Percentiles rank a stretch among this genome's conserved stretches.
Conservation (phyloP, 2,797 vertebrate genomes). For the Poecilia gillii region DNA sequence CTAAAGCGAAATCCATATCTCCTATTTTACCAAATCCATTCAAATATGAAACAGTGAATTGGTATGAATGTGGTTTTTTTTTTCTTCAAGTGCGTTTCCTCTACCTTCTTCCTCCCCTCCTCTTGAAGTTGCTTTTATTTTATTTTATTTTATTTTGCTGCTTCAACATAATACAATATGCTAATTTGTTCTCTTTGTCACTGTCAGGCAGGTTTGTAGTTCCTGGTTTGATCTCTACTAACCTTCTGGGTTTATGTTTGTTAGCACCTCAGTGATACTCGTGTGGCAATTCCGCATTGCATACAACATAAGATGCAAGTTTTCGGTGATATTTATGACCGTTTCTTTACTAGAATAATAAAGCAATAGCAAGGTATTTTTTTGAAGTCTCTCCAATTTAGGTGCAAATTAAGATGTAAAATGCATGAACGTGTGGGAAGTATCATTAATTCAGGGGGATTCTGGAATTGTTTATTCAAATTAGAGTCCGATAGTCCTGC, state of each 20-base stretch:
- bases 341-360: background rate
- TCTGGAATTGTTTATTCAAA: conserved; percentile 16
- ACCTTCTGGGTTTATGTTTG: background rate
- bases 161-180: background rate
- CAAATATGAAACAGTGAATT: background rate
- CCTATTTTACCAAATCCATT: background rate
- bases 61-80: background rate
- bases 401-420: background rate
- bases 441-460: conserved; percentile 20
- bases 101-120: background rate
- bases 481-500: conserved; percentile 7
- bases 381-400: background rate
- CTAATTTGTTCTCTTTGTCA: background rate
- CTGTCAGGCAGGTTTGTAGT: background rate
- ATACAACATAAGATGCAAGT: background rate
- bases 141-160: background rate
- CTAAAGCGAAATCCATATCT: background rate
- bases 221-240: background rate
- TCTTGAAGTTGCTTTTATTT: background rate
- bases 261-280: background rate
- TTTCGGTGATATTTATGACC: background rate
- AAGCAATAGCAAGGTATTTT: background rate
- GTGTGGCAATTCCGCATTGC: background rate
- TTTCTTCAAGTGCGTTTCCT: background rate
- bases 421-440: background rate